Evolutionary conservation across 1,140 invertebrate species (phyloP).

Genomic region (Meloidogyne floridensis): DNA sequence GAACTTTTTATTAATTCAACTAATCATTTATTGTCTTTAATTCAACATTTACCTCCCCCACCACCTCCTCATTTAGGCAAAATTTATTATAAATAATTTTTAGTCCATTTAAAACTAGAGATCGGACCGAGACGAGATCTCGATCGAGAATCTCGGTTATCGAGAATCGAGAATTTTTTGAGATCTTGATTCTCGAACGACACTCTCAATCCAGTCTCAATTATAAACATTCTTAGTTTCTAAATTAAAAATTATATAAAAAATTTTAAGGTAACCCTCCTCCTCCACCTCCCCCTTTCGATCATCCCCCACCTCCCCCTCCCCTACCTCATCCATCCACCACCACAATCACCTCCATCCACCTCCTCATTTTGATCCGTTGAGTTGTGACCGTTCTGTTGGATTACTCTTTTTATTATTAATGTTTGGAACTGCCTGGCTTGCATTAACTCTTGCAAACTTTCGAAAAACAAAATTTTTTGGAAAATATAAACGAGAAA

Average conservation of each 20-base stretch:
- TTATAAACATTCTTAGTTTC: neutral
- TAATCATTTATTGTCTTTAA: neutral
- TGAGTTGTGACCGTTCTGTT: slow-evolving; percentile 59
- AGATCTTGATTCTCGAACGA: too few relatives aligned
- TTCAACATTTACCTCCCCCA: slow-evolving; percentile 1
- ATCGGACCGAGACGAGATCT: too few relatives aligned
- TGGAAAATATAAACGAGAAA: slow-evolving; percentile 67
- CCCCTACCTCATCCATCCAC: neutral
- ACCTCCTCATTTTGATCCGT: slow-evolving; percentile 35
- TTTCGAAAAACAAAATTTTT: slow-evolving; percentile 69
- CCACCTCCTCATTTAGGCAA: neutral
- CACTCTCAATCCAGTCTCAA: neutral
- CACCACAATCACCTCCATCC: neutral
- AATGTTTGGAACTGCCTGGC: slow-evolving; percentile 67
- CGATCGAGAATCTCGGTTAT: too few relatives aligned
- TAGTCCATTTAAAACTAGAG: too few relatives aligned
- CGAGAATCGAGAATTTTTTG: too few relatives aligned
- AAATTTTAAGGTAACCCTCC: neutral
- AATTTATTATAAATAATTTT: too few relatives aligned
- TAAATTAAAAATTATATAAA: neutral
- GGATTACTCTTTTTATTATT: slow-evolving; percentile 67
- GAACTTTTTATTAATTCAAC: neutral
- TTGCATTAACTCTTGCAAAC: slow-evolving; percentile 66
- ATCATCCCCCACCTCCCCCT: neutral
- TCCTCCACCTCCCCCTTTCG: neutral